Evolutionary conservation across 2,888 invertebrate species (phyloP), one percentile per base, ranked within the genome.

Genomic region (Erebia palarica): DNA sequence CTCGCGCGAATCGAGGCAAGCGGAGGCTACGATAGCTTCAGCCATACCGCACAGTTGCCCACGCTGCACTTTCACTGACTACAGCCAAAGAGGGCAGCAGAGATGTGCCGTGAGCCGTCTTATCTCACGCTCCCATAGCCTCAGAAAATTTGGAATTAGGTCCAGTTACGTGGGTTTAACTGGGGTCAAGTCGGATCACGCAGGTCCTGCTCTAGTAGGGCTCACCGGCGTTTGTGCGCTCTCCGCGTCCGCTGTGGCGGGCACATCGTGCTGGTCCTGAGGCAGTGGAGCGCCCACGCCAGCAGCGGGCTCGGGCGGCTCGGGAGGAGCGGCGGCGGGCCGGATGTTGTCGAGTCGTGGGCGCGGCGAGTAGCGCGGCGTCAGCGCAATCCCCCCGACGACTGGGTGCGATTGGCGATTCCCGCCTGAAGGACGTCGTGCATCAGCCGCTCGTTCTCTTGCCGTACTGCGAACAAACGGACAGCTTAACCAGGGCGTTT

Each of bases 401-500:
- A 92, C 92, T 91, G 94, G 91, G 93, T 92, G 92, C 91, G 93
- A 92, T 94, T 94, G 88, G 89, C 90, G 88, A 90, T 86, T 87
- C 87, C 92, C 90, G 84, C 90, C 90, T 96, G 96, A 87, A 96
- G 94, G 81, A 96, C 96, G 91, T 97, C 97, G 88, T 94, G 94
- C 94, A 97, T 95, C 91, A 97, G 94, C 90, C 97, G 96, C 94
- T 97, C 97, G 94, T 97, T 97, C 94, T 97, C 97, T 93, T 96
- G 96, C 81, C 97, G 96, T 88, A 97, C 97, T 97, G 95, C 79
- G 95, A 94, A 91, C 92, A 91, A 93, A 81, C 76, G 84, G 73
- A 75, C 74, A 78, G 87, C 89, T 91, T 89, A 88, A 91, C 83
- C 87, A 83, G 84, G 75, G 69, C 75, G 71, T 71, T 66, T 47